These are phyloP conservation scores for Scomberomorus guttatus DNA, from an alignment of 2,797 vertebrate species.

Conservation along the genomic window DNA sequence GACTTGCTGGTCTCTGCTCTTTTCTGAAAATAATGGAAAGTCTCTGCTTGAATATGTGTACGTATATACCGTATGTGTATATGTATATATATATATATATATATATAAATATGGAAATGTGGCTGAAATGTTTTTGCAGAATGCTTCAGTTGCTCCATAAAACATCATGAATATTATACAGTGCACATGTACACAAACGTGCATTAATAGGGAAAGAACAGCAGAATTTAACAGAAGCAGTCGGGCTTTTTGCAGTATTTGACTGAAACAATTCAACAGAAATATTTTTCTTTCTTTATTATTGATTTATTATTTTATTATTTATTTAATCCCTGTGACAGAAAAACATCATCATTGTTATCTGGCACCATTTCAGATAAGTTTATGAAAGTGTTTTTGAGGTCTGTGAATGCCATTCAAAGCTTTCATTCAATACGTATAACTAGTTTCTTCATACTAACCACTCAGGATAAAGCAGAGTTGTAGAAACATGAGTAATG, in stretches of 20 bases:
- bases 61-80: not conserved
- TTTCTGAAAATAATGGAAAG: slow-evolving; percentile 34
- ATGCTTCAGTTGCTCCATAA: slow-evolving; percentile 5
- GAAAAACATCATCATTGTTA: not conserved
- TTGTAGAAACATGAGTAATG: not conserved
- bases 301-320: not conserved
- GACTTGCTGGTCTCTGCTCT: slow-evolving; percentile 36
- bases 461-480: not conserved
- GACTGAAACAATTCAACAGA: not conserved
- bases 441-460: not conserved
- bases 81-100: slow-evolving; percentile 30
- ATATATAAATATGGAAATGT: slow-evolving; percentile 52
- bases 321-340: not conserved
- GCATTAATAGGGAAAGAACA: not conserved
- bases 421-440: not conserved
- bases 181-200: not conserved
- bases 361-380: not conserved
- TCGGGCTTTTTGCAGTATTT: not conserved
- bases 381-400: not conserved
- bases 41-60: slow-evolving; percentile 20
- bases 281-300: not conserved
- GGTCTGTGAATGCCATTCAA: not conserved
- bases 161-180: slow-evolving; percentile 25
- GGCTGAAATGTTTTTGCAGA: slow-evolving; percentile 39
- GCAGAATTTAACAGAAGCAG: not conserved